Evolutionary conservation across 2,113 vertebrate genomes (phyloP), one percentile per base, ranked within the genome.

Genomic region (Dipodomys spectabilis): DNA sequence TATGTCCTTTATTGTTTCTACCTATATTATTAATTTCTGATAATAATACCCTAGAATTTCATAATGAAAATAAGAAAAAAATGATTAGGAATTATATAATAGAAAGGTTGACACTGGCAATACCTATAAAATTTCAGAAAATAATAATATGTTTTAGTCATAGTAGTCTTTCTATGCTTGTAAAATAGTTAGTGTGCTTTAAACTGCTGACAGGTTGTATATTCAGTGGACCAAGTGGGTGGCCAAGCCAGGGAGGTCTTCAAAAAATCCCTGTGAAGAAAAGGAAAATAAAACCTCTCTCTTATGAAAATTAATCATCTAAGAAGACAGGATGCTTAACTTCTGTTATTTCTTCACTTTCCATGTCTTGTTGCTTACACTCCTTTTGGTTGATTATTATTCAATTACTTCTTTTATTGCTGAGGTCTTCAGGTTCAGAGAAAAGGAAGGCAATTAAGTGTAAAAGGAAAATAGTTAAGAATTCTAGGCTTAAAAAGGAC

Each of bases 61-160:
- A 85, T 75, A 53, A 77, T 87, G 39, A 93, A 93, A 94, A 73
- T 92, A 35, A 65, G 90, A 92, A 79, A 35, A 77, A 92, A 86
- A 86, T 79, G 10, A 62, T 69, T 53, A 71, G 16, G 2, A 71
- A 15, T 78, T 18, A 15, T 60, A 35, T 78, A 39, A 44, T 30
- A 67, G 57, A 92, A 82, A 81, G 45, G 20, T 68, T 78, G 18
- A 23, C 23, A 8, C 64, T 23, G 19, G 68, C 71, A 60, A 69
- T 73, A 69, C n/a, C 25, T 35, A 6, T 69, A 10, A 88, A 62
- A 39, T 73, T 82, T 69, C 0, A 8, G n/a, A 89, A 84, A 88
- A 72, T 49, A 90, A 85, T n/a, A 18, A 20, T 67, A n/a, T 65
- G 60, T 84, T 78, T 95, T 27, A 71, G 8, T 74, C 5, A 32